These are phyloP conservation scores for Thunnus albacares DNA, from an alignment of 2,797 vertebrate genomes.

Conservation along the genomic window DNA sequence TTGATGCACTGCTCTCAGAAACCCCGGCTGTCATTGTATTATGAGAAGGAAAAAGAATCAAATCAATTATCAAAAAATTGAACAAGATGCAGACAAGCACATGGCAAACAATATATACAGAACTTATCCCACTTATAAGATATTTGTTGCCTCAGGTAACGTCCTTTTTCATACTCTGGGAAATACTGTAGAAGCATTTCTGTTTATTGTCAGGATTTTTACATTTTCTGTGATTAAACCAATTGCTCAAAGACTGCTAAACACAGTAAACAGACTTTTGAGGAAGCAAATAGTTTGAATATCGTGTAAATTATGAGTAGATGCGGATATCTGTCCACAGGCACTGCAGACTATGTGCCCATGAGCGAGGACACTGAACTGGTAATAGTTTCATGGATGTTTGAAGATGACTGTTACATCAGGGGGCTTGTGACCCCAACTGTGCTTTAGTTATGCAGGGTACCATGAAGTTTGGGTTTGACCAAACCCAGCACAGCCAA, in stretches of 20 bases:
- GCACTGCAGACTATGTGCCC: slow-evolving; percentile 18
- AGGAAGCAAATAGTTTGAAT: slow-evolving; percentile 4
- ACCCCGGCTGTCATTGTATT: slow-evolving; percentile 25
- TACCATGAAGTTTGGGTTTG: slow-evolving; percentile 10
- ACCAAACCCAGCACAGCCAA: not conserved
- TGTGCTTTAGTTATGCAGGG: not conserved
- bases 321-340: not conserved
- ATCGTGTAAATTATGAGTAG: not conserved
- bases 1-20: slow-evolving; percentile 29
- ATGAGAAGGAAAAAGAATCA: slow-evolving; percentile 23
- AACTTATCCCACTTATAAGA: slow-evolving; percentile 9
- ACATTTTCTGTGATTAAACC: not conserved
- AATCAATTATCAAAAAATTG: slow-evolving; percentile 25
- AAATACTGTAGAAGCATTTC: not conserved
- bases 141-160: not conserved
- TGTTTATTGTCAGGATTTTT: not conserved
- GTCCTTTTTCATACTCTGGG: not conserved
- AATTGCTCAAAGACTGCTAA: slow-evolving; percentile 13
- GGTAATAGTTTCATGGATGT: slow-evolving; percentile 4
- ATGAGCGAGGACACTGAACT: slow-evolving; percentile 42
- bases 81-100: slow-evolving; percentile 54
- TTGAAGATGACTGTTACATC: slow-evolving; percentile 1
- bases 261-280: slow-evolving; percentile 8
- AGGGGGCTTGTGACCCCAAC: not conserved
- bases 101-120: slow-evolving; percentile 57